Evolutionary conservation across 2,888 invertebrate genomes (phyloP).

Genomic region (Anagyrus pseudococci): DNA sequence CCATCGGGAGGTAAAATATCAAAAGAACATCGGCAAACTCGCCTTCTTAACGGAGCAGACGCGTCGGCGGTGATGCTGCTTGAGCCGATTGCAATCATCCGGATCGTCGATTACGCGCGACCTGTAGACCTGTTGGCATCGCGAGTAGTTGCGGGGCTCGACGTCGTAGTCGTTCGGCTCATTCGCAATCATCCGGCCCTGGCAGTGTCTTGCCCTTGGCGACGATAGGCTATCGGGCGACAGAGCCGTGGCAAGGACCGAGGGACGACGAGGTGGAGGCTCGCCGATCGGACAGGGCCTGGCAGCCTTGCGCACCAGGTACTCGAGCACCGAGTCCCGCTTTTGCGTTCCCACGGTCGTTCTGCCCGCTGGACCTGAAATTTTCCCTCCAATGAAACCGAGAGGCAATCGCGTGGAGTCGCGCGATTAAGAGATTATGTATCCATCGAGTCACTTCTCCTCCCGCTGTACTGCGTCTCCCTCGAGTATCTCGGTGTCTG

Average conservation of each 20-base stretch:
- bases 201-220: too few species aligned
- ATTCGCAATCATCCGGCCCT: too few species aligned
- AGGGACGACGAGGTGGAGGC: neutral
- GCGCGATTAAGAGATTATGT: too few species aligned
- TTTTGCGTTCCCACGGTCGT: slow-evolving; percentile 10
- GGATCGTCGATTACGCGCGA: neutral
- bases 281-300: neutral
- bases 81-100: neutral
- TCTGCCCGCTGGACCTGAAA: neutral
- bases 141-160: neutral
- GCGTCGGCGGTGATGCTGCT: neutral
- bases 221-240: neutral
- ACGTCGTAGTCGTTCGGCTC: neutral
- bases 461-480: neutral
- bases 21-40: neutral
- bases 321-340: slow-evolving; percentile 18
- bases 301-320: neutral
- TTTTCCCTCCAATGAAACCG: neutral
- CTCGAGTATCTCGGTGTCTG: neutral
- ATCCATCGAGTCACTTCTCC: too few species aligned
- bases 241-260: neutral
- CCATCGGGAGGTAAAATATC: neutral
- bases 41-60: neutral
- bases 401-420: too few species aligned
- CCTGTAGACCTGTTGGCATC: neutral